Conservation (phyloP, 2,888 invertebrate genomes). For the Pristionchus entomophagus region DNA sequence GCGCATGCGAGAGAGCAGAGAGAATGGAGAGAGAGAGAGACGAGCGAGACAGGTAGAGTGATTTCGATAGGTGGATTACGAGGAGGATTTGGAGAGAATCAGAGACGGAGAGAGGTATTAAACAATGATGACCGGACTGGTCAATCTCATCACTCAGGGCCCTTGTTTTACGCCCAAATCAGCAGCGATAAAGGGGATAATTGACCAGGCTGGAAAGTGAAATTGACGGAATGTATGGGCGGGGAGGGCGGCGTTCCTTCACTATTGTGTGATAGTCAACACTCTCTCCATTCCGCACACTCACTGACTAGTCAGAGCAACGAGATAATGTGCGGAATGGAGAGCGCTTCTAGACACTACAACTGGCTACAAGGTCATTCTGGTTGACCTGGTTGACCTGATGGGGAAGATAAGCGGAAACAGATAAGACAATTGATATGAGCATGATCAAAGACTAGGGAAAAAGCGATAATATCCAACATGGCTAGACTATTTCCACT, state of each 20-base stretch:
- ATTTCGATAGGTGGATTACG: constrained; percentile 30
- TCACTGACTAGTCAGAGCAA: too few relatives aligned
- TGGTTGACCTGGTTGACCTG: background rate
- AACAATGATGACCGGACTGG: background rate
- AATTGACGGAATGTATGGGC: constrained; percentile 17
- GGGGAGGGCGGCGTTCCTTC: constrained; percentile 1
- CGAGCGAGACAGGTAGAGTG: background rate
- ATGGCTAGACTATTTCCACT: too few relatives aligned
- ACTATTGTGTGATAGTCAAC: constrained; percentile 12
- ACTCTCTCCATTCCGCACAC: too few relatives aligned
- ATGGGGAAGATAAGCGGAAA: background rate
- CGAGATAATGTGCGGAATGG: too few relatives aligned
- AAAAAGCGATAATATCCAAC: too few relatives aligned
- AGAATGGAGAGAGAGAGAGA: background rate
- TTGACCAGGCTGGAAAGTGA: constrained; percentile 25
- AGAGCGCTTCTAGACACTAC: too few relatives aligned
- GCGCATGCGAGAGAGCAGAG: background rate
- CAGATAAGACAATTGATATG: background rate
- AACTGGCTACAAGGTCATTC: constrained; percentile 14
- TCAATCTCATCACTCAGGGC: background rate
- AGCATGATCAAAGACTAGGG: too few relatives aligned
- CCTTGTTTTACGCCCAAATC: background rate
- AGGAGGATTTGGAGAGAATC: background rate
- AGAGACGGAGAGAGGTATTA: background rate
- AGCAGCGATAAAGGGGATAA: background rate